Evolutionary conservation across 2,888 invertebrate genomes (phyloP).

Genomic region (Copidosoma aretas): DNA sequence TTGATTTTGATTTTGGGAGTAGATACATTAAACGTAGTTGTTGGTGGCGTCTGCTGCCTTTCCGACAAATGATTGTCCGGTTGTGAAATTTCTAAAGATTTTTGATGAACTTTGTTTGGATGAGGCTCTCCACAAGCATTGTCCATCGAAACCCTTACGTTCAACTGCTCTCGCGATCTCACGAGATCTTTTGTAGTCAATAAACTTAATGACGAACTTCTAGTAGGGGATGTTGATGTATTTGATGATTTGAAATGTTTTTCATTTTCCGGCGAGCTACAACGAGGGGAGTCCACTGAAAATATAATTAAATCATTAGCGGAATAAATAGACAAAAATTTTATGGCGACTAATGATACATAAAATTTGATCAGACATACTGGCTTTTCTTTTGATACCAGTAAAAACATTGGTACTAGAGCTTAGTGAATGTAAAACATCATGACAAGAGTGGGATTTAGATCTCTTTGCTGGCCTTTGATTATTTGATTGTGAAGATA

Average conservation of each 20-base stretch:
- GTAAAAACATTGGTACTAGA: conserved; percentile 55
- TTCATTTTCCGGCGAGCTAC: conserved; percentile 55
- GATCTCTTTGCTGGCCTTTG: conserved; percentile 56
- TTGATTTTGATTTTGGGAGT: conserved; percentile 14
- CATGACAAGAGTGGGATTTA: conserved; percentile 58
- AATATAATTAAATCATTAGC: conserved; percentile 23
- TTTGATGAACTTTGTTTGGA: conserved; percentile 12
- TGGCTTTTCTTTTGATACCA: conserved; percentile 59
- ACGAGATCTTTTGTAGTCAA: conserved; percentile 11
- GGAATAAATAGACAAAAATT: not conserved
- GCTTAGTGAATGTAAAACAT: conserved; percentile 58
- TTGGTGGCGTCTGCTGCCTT: not conserved
- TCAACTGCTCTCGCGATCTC: conserved; percentile 33
- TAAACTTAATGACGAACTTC: conserved; percentile 8
- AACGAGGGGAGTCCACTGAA: conserved; percentile 53
- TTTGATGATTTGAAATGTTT: conserved; percentile 59
- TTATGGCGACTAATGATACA: not conserved
- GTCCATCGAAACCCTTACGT: conserved; percentile 19
- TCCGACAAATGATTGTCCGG: conserved; percentile 1
- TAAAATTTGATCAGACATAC: conserved; percentile 44
- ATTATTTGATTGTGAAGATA: conserved; percentile 49
- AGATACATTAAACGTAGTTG: not conserved
- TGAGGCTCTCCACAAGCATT: conserved; percentile 19
- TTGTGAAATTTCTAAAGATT: conserved; percentile 1
- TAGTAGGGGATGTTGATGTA: conserved; percentile 42